Percentiles rank a stretch among this genome's conserved stretches.
Conservation (phyloP, 2,888 invertebrate species). For the Spodoptera exigua region DNA sequence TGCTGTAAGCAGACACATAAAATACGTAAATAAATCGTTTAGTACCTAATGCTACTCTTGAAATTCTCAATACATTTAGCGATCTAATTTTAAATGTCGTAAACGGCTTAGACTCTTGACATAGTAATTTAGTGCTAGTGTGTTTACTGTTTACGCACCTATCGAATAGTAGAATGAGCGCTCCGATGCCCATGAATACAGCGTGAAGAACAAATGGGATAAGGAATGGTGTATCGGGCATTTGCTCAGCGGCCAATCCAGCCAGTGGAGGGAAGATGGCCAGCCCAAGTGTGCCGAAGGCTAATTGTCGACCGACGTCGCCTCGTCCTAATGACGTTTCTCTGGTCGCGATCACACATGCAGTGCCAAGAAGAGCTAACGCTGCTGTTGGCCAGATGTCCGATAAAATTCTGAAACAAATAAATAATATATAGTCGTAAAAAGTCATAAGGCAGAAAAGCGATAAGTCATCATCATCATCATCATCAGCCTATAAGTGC, state of each 20-base stretch:
- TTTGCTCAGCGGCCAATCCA: slow-evolving; percentile 76
- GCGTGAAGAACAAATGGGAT: slow-evolving; percentile 90
- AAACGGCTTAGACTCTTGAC: slow-evolving; percentile 17
- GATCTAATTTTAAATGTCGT: slow-evolving; percentile 31
- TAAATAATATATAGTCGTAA: too few species aligned
- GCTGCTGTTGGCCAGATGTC: slow-evolving; percentile 94
- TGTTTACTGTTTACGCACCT: slow-evolving; percentile 82
- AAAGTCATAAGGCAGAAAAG: too few species aligned
- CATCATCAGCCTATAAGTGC: too few species aligned
- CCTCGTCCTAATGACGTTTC: slow-evolving; percentile 94
- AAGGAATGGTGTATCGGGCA: slow-evolving; percentile 83
- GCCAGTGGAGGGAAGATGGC: slow-evolving; percentile 91
- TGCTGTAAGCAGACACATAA: slow-evolving; percentile 5
- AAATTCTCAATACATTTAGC: slow-evolving; percentile 12
- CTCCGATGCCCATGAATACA: slow-evolving; percentile 86
- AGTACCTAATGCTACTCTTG: background rate
- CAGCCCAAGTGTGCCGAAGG: slow-evolving; percentile 93
- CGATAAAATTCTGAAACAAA: slow-evolving; percentile 88
- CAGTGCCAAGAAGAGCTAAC: slow-evolving; percentile 92
- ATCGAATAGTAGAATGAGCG: slow-evolving; percentile 89
- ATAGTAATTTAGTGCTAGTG: background rate
- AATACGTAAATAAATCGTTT: background rate
- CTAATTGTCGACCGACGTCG: slow-evolving; percentile 94
- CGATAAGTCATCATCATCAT: too few species aligned
- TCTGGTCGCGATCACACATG: slow-evolving; percentile 94